phyloP scores from a whole-genome alignment of 1,140 invertebrate genomes.

The Ceratoteleas bidentatus region DNA sequence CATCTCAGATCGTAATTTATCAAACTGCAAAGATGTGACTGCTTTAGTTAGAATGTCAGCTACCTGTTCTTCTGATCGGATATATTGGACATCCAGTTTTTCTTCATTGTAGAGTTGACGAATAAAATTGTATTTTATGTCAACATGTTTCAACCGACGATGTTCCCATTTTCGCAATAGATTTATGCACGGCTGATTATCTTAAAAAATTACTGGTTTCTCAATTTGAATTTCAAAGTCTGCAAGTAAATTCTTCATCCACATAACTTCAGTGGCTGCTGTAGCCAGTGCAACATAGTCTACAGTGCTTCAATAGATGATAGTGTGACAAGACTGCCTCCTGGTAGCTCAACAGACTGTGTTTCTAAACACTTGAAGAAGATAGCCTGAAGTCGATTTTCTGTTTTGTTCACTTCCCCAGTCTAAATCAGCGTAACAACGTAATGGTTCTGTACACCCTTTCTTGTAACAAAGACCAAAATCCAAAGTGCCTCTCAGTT shows the following conservation, averaged over 20 bases:
- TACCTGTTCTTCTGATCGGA: conserved; percentile 30
- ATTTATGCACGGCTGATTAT: conserved; percentile 51
- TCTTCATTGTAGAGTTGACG: conserved; percentile 21
- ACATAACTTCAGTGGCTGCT: conserved; percentile 60
- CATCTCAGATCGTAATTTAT: no score
- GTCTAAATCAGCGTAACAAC: conserved; percentile 61
- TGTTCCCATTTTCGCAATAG: conserved; percentile 48
- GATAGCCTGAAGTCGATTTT: conserved; percentile 66
- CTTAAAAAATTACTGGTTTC: conserved; percentile 27
- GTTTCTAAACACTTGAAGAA: conserved; percentile 48
- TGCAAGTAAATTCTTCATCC: conserved; percentile 43
- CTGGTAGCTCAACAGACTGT: conserved; percentile 63
- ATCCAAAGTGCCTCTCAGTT: conserved; percentile 45
- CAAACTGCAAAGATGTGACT: no score
- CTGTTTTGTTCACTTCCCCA: conserved; percentile 43
- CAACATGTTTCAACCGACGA: conserved; percentile 46
- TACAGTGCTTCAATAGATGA: conserved; percentile 78
- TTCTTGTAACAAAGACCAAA: conserved; percentile 4
- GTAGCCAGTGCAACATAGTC: conserved; percentile 67
- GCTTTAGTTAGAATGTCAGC: conserved; percentile 59
- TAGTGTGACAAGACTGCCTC: conserved; percentile 65
- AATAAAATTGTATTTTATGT: conserved; percentile 62
- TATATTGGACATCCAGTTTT: conserved; percentile 13
- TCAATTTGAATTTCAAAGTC: conserved; percentile 44
- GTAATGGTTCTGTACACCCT: conserved; percentile 12